A percentile compares a stretch with the other conserved stretches of the same genome.
phyloP scores from a whole-genome alignment of 2,888 invertebrate genomes.

The Osedax frankpressi region DNA sequence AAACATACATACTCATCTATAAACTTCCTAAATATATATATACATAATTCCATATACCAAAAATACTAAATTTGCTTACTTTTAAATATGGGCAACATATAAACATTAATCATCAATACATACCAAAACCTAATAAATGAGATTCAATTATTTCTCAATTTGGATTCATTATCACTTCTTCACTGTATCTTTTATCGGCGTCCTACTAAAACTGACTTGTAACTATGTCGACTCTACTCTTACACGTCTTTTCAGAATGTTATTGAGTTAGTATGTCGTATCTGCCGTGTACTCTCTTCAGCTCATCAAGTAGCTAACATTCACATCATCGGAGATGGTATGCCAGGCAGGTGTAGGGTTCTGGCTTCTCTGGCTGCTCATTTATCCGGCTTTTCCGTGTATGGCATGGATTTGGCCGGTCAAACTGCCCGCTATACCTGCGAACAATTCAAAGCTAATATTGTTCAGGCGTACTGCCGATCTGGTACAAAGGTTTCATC shows the following conservation, averaged over 20 bases:
- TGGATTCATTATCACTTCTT: no score
- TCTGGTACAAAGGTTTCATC: conserved; percentile 41
- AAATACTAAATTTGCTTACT: no score
- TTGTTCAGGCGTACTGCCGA: conserved; percentile 40
- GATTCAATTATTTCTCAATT: no score
- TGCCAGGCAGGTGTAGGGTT: conserved; percentile 35
- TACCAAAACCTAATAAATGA: no score
- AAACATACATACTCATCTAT: no score
- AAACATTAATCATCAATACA: no score
- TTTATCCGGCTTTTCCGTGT: conserved; percentile 39
- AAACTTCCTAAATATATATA: no score
- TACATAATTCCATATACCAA: no score
- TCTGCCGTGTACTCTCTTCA: conserved; percentile 40
- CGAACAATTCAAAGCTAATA: conserved; percentile 40
- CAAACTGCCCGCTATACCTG: conserved; percentile 28
- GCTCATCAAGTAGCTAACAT: conserved; percentile 42
- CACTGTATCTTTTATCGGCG: no score
- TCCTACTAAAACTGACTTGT: no score
- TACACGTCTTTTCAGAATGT: conserved; percentile 33
- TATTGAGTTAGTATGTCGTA: conserved; percentile 39
- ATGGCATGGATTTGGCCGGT: conserved; percentile 36
- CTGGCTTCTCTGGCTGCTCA: conserved; percentile 40
- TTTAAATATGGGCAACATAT: no score
- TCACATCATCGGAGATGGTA: conserved; percentile 41
- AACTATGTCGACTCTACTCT: no score